phyloP scores from a whole-genome alignment of 2,113 vertebrate genomes.

The Antigone vipio region DNA sequence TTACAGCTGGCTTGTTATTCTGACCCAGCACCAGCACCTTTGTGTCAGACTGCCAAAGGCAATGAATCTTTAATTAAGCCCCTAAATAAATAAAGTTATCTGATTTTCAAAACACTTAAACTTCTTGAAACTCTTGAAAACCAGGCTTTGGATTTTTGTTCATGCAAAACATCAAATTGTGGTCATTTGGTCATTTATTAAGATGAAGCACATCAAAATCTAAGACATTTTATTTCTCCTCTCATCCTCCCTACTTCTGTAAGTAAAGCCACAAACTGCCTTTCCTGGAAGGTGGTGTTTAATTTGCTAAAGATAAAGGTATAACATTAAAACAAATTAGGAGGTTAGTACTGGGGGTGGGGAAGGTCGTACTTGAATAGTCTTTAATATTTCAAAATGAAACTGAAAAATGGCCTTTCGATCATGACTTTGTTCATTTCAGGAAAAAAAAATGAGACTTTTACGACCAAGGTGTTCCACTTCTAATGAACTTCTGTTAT shows the following conservation, averaged over 20 bases:
- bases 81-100: not conserved
- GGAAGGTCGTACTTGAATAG: not conserved
- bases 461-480: not conserved
- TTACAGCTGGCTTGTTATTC: not conserved
- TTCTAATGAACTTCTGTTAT: constrained; percentile 17
- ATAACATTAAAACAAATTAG: not conserved
- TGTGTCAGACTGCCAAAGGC: not conserved
- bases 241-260: not conserved
- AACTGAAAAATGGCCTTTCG: not conserved
- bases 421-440: not conserved
- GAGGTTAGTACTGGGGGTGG: not conserved
- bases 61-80: not conserved
- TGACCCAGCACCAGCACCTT: not conserved
- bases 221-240: not conserved
- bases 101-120: not conserved
- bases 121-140: not conserved
- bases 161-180: not conserved
- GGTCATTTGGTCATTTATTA: not conserved
- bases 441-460: not conserved
- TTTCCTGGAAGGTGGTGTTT: not conserved
- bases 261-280: not conserved
- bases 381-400: not conserved
- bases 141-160: not conserved
- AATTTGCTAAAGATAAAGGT: not conserved
- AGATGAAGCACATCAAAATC: not conserved